Evolutionary conservation across 2,888 invertebrate species (phyloP).

Genomic region (Quadriops clusia): DNA sequence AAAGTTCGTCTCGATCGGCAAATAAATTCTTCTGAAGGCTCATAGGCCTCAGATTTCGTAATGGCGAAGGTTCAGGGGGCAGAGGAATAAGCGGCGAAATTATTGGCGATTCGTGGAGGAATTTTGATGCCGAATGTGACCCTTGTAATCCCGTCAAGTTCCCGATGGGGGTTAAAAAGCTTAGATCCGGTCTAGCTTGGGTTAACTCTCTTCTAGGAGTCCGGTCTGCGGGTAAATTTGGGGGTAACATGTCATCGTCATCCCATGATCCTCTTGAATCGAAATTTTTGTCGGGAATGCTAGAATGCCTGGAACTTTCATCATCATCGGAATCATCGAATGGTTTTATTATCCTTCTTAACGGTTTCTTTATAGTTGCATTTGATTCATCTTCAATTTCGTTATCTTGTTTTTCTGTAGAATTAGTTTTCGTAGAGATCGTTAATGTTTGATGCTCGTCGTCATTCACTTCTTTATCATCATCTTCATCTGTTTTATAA

Average conservation of each 20-base stretch:
- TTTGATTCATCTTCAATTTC: slow-evolving; percentile 12
- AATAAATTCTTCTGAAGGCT: slow-evolving; percentile 35
- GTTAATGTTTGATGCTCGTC: neutral
- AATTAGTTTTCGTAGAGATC: neutral
- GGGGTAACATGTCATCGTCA: slow-evolving; percentile 27
- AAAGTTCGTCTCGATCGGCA: no score
- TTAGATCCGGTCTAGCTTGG: slow-evolving; percentile 25
- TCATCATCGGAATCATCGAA: slow-evolving; percentile 31
- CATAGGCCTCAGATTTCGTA: slow-evolving; percentile 17
- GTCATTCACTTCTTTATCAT: slow-evolving; percentile 1
- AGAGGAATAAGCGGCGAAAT: slow-evolving; percentile 20
- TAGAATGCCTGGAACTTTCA: no score
- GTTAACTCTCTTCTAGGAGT: slow-evolving; percentile 21
- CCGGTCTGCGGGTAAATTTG: slow-evolving; percentile 24
- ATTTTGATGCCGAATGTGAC: slow-evolving; percentile 29
- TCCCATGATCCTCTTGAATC: slow-evolving; percentile 16
- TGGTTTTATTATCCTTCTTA: slow-evolving; percentile 27
- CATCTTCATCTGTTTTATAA: neutral
- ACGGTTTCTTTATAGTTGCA: slow-evolving; percentile 18
- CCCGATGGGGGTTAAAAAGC: slow-evolving; percentile 38
- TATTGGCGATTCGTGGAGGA: slow-evolving; percentile 22
- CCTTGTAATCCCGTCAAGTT: slow-evolving; percentile 36
- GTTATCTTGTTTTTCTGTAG: no score
- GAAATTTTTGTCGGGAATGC: slow-evolving; percentile 1
- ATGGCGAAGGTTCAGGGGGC: slow-evolving; percentile 24